These are phyloP conservation scores for Drosophila engyochracea DNA, from an alignment of 2,888 invertebrate genomes.

Conservation along the genomic window DNA sequence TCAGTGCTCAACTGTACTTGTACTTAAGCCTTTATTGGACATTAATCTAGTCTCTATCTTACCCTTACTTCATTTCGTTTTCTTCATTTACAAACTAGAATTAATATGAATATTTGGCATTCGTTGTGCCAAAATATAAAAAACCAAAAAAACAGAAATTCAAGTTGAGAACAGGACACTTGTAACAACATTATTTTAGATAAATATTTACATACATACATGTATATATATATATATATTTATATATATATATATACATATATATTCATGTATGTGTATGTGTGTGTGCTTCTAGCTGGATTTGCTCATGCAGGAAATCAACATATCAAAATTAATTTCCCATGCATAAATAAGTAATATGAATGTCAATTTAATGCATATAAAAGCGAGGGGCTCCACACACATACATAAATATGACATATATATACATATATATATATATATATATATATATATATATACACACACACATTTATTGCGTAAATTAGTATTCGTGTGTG, in stretches of 20 bases:
- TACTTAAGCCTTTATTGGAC: not conserved
- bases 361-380: conserved; percentile 78
- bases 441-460: conserved; percentile 14
- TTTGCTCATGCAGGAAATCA: conserved; percentile 76
- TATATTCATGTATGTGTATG: not conserved
- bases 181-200: conserved; percentile 1
- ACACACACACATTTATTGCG: conserved; percentile 7
- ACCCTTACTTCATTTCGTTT: not conserved
- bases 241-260: not conserved
- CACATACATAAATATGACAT: conserved; percentile 28
- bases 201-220: not conserved
- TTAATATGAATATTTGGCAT: not conserved
- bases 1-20: not conserved
- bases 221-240: not conserved
- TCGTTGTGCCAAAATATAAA: not conserved
- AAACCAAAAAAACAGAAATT: too few species aligned
- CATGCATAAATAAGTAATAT: conserved; percentile 79
- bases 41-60: too few species aligned
- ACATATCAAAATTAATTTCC: conserved; percentile 80
- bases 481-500: conserved; percentile 28
- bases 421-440: conserved; percentile 14
- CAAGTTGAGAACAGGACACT: not conserved
- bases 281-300: conserved; percentile 36
- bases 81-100: not conserved
- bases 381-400: conserved; percentile 19